These are phyloP conservation scores for Bettongia penicillata DNA, from an alignment of 2,113 vertebrate genomes.

Conservation along the genomic window DNA sequence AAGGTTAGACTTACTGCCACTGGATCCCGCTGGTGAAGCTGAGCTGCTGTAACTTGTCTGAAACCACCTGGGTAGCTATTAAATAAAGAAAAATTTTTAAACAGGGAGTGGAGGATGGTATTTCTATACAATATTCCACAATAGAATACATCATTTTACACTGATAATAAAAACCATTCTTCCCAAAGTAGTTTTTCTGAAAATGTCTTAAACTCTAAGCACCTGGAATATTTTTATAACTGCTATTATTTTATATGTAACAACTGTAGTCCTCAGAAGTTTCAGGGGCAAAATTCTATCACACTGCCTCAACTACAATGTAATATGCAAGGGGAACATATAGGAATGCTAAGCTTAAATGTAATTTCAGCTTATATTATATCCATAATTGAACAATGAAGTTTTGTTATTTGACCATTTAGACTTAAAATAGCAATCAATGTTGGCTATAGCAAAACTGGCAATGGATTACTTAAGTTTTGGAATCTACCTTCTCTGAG, in stretches of 20 bases:
- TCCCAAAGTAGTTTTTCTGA: background rate
- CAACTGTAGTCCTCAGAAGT: slow-evolving; percentile 13
- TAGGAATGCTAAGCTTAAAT: background rate
- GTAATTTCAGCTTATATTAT: background rate
- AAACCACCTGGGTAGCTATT: slow-evolving; percentile 96
- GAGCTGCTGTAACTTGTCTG: slow-evolving; percentile 93
- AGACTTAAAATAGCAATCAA: background rate
- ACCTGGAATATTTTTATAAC: slow-evolving; percentile 18
- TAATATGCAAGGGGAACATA: background rate
- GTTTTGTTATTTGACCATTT: background rate
- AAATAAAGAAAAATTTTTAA: slow-evolving; percentile 37
- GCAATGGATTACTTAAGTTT: background rate
- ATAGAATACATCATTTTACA: background rate
- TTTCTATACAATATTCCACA: background rate
- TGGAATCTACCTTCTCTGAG: background rate
- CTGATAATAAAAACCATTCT: background rate
- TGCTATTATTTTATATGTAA: background rate
- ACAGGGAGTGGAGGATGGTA: background rate
- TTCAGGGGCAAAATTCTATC: background rate
- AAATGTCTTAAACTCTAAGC: slow-evolving; percentile 6
- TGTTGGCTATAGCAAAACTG: background rate
- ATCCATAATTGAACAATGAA: background rate
- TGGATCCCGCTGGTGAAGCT: slow-evolving; percentile 93
- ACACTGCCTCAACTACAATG: background rate
- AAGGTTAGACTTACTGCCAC: slow-evolving; percentile 90